Percentiles rank a stretch among this genome's conserved stretches.
Conservation (phyloP, 2,888 invertebrate species). For the Pilophorus perplexus region DNA sequence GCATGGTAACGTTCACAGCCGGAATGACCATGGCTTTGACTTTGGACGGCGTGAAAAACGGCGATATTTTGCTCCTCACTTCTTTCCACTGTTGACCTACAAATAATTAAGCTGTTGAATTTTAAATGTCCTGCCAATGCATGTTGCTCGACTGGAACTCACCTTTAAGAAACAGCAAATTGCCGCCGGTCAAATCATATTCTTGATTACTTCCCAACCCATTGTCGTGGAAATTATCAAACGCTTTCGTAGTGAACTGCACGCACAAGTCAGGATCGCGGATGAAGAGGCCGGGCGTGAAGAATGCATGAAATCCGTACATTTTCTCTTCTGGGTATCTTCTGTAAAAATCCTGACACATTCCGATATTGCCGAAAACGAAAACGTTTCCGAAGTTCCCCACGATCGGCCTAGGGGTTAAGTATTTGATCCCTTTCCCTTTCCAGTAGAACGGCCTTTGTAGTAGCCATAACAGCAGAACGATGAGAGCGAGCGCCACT, state of each 20-base stretch:
- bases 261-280: constrained; percentile 8
- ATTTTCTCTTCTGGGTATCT: constrained; percentile 7
- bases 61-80: constrained; percentile 17
- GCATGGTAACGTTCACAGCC: background rate
- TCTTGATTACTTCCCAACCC: constrained; percentile 11
- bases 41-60: constrained; percentile 13
- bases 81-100: constrained; percentile 24
- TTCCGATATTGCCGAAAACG: background rate
- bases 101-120: too few relatives aligned
- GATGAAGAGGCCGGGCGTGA: background rate
- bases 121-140: too few relatives aligned
- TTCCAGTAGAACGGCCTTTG: constrained; percentile 29
- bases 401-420: background rate
- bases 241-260: background rate
- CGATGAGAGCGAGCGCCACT: background rate
- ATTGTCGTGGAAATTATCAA: constrained; percentile 7
- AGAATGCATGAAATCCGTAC: constrained; percentile 8
- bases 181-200: constrained; percentile 12
- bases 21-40: constrained; percentile 17
- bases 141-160: too few relatives aligned
- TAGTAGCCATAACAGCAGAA: constrained; percentile 8
- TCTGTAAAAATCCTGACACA: background rate
- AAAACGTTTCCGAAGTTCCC: constrained; percentile 12
- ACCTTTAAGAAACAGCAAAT: constrained; percentile 7
- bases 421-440: constrained; percentile 12